A percentile compares a stretch with the other conserved stretches of the same genome.
Conservation (phyloP, 2,888 invertebrate species). For the Plagodis dolabraria region DNA sequence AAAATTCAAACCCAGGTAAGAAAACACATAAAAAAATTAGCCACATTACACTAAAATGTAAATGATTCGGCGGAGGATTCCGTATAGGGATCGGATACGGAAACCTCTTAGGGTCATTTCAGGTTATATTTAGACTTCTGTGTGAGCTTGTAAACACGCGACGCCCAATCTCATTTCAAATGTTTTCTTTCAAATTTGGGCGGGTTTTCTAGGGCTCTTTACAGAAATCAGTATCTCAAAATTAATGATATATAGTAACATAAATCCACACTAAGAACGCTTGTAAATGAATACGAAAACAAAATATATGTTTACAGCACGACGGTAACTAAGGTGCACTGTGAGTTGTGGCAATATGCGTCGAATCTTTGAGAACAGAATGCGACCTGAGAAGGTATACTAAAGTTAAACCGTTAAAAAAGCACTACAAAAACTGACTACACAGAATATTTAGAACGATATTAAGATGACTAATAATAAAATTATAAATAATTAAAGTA, state of each 20-base stretch:
- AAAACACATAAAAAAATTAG: constrained; percentile 74
- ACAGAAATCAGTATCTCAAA: constrained; percentile 73
- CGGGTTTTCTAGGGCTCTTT: constrained; percentile 63
- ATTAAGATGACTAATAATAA: neutral
- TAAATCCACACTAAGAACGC: constrained; percentile 82
- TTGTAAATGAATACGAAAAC: constrained; percentile 79
- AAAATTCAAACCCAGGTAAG: constrained; percentile 83
- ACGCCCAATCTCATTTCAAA: constrained; percentile 52
- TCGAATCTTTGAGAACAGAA: constrained; percentile 62
- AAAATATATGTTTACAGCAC: constrained; percentile 80
- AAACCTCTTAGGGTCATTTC: constrained; percentile 65
- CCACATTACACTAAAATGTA: constrained; percentile 81
- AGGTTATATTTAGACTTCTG: constrained; percentile 65
- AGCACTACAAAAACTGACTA: neutral
- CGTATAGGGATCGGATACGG: constrained; percentile 71
- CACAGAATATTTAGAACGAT: neutral
- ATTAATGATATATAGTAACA: constrained; percentile 77
- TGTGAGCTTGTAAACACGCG: constrained; percentile 60
- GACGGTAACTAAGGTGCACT: constrained; percentile 84
- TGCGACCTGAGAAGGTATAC: constrained; percentile 50
- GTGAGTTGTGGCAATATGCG: constrained; percentile 71
- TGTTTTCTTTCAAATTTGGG: constrained; percentile 43
- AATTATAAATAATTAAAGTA: neutral
- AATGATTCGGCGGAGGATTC: constrained; percentile 71
- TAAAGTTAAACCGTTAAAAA: constrained; percentile 6